Base-by-base conservation (phyloP, 2,113 vertebrate species). In the Oreochromis spilurus region DNA sequence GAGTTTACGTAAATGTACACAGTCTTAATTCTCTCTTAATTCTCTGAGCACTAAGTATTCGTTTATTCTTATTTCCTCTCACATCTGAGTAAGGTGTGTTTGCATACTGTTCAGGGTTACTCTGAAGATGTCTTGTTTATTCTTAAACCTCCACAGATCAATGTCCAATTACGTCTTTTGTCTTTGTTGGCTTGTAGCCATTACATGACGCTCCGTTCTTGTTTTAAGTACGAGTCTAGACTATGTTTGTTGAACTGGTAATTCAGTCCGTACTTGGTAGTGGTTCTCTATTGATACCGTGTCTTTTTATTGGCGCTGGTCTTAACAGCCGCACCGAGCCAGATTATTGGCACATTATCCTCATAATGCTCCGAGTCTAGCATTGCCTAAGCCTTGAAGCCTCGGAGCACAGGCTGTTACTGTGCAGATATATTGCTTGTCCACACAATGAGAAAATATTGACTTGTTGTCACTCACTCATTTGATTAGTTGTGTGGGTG, bases 371-470 rank as follows among this genome's bases (percentile, higher is more conserved):
- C 36, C 2, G 36, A 92, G 90, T 79, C n/a, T 77, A 72, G 79
- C 82, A 38, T 84, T 79, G 80, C 86, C 88, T 87, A 67, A 92
- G 89, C 90, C 81, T 88, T 3, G 52, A 82, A 87, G 89, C 91
- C 62, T 86, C 3, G 52, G 79, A 87, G 62, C 91, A 8, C 89
- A 45, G 85, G 75, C 91, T 53, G 84, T 90, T 91, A 87, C 84
- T 57, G 89, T 81, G 89, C 88, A 89, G 87, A 93, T 91, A 57
- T 86, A 94, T 93, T 94, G 79, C 92, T 93, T 92, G 91, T 94
- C 93, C 91, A 72, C 94, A 95, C 92, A 94, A 94, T 94, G 93
- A 92, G 88, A 95, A 93, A 92, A 92, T 95, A 96, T 94, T 95
- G 95, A 95, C 93, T 94, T 93, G 87, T 94, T 93, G 94, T 94